Conservation (phyloP, 2,888 invertebrate species). For the Thymelicus sylvestris region DNA sequence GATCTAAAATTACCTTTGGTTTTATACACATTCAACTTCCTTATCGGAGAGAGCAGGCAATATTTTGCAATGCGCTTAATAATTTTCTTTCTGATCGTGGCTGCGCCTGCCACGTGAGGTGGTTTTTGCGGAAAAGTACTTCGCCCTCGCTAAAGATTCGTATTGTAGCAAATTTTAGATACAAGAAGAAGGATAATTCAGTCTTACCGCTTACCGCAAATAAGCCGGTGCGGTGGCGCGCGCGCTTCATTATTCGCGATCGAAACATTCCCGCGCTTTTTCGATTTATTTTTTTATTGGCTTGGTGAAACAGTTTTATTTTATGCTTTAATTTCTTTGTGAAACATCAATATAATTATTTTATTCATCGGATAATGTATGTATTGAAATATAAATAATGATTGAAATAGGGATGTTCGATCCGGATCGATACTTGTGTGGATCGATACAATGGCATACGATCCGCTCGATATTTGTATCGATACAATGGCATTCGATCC, state of each 20-base stretch:
- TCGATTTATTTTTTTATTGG: neutral
- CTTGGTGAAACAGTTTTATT: neutral
- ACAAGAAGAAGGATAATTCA: neutral
- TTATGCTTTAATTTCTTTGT: neutral
- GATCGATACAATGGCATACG: no score
- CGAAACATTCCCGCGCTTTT: neutral
- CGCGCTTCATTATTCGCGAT: neutral
- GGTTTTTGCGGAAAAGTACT: neutral
- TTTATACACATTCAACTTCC: neutral
- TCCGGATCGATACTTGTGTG: no score
- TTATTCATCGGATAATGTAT: neutral
- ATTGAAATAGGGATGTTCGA: no score
- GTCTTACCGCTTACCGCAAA: neutral
- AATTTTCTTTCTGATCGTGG: neutral
- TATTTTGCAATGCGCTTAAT: neutral
- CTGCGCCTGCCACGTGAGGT: neutral
- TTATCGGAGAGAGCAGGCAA: neutral
- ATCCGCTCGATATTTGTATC: no score
- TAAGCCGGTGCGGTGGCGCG: neutral
- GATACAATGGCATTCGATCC: no score
- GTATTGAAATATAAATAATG: neutral
- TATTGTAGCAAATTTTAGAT: neutral
- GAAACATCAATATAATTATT: neutral
- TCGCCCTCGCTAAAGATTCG: neutral
- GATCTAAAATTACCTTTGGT: neutral